A percentile compares a stretch with the other conserved stretches of the same genome.
Evolutionary conservation across 2,113 vertebrate genomes (phyloP).

Genomic region (Taurulus bubalis): DNA sequence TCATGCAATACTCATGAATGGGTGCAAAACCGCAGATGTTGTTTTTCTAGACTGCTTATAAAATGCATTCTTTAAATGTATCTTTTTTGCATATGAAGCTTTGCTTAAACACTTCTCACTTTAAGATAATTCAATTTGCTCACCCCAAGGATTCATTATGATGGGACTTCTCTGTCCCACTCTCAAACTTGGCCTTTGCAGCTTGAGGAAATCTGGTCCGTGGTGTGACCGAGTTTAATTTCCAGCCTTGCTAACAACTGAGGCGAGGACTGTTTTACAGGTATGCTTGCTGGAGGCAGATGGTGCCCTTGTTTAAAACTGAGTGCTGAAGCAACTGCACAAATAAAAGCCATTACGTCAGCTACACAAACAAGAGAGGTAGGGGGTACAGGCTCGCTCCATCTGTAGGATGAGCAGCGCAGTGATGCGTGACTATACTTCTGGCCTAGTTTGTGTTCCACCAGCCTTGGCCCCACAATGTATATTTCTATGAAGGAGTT

Average conservation of each 20-base stretch:
- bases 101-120: not conserved
- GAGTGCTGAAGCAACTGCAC: constrained; percentile 44
- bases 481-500: constrained; percentile 10
- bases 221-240: constrained; percentile 6
- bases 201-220: not conserved
- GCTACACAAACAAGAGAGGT: constrained; percentile 67
- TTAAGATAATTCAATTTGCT: not conserved
- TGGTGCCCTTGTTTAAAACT: constrained; percentile 58
- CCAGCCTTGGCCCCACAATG: not conserved
- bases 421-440: constrained; percentile 44
- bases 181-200: not conserved
- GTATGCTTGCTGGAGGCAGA: constrained; percentile 60
- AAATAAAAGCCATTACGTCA: constrained; percentile 69
- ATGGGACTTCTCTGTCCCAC: not conserved
- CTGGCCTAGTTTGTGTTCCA: constrained; percentile 54
- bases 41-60: not conserved
- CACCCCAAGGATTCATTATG: not conserved
- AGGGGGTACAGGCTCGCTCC: constrained; percentile 23
- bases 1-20: constrained; percentile 58
- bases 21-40: constrained; percentile 12
- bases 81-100: not conserved
- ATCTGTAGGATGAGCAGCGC: constrained; percentile 54
- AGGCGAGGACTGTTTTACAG: constrained; percentile 37
- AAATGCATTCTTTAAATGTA: not conserved
- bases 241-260: constrained; percentile 29